Base-by-base conservation (phyloP, 2,797 vertebrate species). In the Geotrypetes seraphini region DNA sequence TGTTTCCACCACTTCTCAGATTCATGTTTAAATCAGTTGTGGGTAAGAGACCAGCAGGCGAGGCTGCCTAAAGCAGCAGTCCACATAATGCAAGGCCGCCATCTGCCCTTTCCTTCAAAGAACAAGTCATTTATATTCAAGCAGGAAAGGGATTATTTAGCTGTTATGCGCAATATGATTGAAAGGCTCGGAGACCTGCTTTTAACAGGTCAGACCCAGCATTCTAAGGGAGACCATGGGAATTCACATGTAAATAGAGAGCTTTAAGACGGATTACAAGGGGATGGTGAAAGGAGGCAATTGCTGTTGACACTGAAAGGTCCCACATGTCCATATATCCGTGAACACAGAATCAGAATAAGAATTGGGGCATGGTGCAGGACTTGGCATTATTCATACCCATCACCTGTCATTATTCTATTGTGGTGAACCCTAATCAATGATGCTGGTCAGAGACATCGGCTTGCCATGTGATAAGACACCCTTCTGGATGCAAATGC, bases 181-280 rank as follows among this genome's bases (percentile, higher is more conserved):
- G 60, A 66, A 60, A 64, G 64, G 56, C 59, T 58, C 25, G 61
- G 49, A 72, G 44, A 76, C 43, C 66, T 60, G 63, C 64, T 75
- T 50, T 32, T 34, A 52, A 16, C 34, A 57, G 57, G 44, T 63
- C 58, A 66, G 61, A 45, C 63, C 62, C 69, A 45, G 55, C 6
- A 29, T 59, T 64, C 57, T 46, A 65, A 46, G 51, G 60, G 65
- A 43, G 48, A 23, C 20, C 26, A 45, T 8, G 42, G 56, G 68
- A 75, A 85, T 84, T 84, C 70, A 74, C 52, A 86, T 83, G 79
- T 72, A 84, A 84, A 84, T 74, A 61, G 57, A n/a, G 36, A 53
- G 48, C 48, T 55, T 60, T 66, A 62, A 61, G 63, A 58, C 45
- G 59, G 62, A 64, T 62, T 41, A 31, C 27, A 49, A 41, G 51